A percentile compares a stretch with the other conserved stretches of the same genome.
phyloP scores from a whole-genome alignment of 92 coral and sea anemone genomes.

The Pocillopora grandis region DNA sequence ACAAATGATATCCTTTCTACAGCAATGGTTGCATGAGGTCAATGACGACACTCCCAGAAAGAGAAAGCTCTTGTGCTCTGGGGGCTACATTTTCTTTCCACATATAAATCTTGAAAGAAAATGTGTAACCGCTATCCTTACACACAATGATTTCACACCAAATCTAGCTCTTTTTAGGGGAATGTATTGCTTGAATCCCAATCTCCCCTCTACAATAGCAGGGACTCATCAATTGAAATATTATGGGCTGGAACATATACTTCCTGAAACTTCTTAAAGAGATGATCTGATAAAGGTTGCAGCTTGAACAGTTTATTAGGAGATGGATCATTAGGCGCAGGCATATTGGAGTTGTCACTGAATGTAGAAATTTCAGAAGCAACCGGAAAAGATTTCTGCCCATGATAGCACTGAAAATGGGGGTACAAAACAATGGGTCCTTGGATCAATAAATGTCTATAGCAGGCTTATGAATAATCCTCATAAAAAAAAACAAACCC shows the following conservation, averaged over 20 bases:
- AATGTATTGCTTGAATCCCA: neutral
- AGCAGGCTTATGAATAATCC: too few relatives aligned
- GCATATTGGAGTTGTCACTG: too few relatives aligned
- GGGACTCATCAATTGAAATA: conserved; percentile 31
- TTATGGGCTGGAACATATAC: conserved; percentile 19
- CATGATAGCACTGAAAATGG: too few relatives aligned
- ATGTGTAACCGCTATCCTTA: conserved; percentile 15
- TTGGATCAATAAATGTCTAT: too few relatives aligned
- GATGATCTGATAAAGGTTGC: conserved; percentile 13
- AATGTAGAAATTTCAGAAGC: too few relatives aligned
- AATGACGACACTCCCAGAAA: conserved; percentile 27
- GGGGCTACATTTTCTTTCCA: conserved; percentile 7
- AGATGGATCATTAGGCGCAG: too few relatives aligned
- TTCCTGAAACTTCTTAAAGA: conserved; percentile 16
- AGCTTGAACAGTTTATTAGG: too few relatives aligned
- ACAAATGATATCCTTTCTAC: conserved; percentile 39
- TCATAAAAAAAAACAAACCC: too few relatives aligned
- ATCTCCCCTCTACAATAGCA: conserved; percentile 42
- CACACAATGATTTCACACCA: conserved; percentile 5
- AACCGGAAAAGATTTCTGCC: too few relatives aligned
- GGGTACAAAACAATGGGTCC: too few relatives aligned
- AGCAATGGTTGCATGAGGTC: conserved; percentile 34
- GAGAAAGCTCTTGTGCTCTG: conserved; percentile 6
- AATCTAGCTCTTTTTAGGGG: conserved; percentile 35
- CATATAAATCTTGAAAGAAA: conserved; percentile 26